phyloP scores from a whole-genome alignment of 2,797 vertebrate genomes.

The Neopelma chrysocephalum region DNA sequence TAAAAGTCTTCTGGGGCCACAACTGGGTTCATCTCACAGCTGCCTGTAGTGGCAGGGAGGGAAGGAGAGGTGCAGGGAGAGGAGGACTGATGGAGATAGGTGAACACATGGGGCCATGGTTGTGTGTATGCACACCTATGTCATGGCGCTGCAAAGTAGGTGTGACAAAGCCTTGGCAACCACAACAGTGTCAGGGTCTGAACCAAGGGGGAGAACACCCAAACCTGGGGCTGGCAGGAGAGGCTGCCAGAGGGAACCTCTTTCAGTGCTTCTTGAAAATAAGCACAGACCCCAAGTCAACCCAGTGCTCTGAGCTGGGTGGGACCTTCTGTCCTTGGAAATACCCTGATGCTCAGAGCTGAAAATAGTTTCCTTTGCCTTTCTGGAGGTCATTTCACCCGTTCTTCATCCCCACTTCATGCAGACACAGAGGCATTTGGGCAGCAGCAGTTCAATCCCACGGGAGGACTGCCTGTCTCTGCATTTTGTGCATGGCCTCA shows the following conservation, averaged over 20 bases:
- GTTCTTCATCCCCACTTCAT: fast-evolving
- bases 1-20: neutral
- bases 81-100: neutral
- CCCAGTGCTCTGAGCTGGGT: fast-evolving
- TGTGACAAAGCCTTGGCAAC: neutral
- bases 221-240: fast-evolving
- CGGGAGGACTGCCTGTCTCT: neutral
- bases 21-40: fast-evolving
- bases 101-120: neutral
- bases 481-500: fast-evolving
- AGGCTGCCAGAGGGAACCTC: neutral
- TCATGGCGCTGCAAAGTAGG: neutral
- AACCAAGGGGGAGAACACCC: neutral
- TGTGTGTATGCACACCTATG: neutral
- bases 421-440: neutral
- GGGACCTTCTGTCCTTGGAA: neutral
- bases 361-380: neutral
- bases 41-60: fast-evolving
- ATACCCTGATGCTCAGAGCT: neutral
- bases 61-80: neutral
- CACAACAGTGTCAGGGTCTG: neutral
- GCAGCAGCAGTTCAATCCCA: neutral
- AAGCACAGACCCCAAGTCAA: neutral
- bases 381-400: neutral
- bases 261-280: neutral